These are phyloP conservation scores for Octopus bimaculoides DNA, from an alignment of 1,140 invertebrate species.

Conservation along the genomic window DNA sequence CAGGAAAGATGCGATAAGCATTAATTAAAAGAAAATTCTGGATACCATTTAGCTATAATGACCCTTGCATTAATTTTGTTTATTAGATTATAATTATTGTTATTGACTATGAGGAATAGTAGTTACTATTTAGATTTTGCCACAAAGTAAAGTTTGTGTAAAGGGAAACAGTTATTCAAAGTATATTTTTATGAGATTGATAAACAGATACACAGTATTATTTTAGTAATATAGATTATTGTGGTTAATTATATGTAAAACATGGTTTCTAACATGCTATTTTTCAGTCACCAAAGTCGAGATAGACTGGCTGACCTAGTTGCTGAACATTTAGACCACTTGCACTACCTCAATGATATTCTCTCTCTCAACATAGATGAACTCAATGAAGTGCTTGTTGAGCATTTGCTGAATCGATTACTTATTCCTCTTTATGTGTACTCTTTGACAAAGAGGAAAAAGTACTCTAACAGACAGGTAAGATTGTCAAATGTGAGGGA, in stretches of 20 bases:
- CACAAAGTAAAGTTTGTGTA: too few relatives aligned
- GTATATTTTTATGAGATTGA: too few relatives aligned
- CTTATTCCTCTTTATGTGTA: conserved; percentile 93
- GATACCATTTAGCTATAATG: too few relatives aligned
- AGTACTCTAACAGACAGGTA: conserved; percentile 37
- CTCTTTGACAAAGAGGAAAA: conserved; percentile 66
- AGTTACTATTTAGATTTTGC: too few relatives aligned
- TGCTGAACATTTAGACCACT: conserved; percentile 94
- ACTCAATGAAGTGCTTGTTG: conserved; percentile 92
- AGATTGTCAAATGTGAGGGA: neutral
- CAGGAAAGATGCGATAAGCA: too few relatives aligned
- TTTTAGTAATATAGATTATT: too few relatives aligned
- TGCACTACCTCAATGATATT: conserved; percentile 98
- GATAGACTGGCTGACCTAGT: conserved; percentile 86
- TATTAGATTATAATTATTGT: too few relatives aligned
- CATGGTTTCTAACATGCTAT: neutral
- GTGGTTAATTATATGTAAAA: neutral
- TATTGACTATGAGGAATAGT: too few relatives aligned
- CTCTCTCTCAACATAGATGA: conserved; percentile 86
- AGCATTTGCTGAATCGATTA: conserved; percentile 90
- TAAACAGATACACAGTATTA: too few relatives aligned
- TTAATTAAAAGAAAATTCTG: too few relatives aligned
- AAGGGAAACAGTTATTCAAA: too few relatives aligned
- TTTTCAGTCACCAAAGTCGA: conserved; percentile 83
- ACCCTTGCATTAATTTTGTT: too few relatives aligned